Conservation (phyloP, 2,888 invertebrate species). For the Cenopis cana region DNA sequence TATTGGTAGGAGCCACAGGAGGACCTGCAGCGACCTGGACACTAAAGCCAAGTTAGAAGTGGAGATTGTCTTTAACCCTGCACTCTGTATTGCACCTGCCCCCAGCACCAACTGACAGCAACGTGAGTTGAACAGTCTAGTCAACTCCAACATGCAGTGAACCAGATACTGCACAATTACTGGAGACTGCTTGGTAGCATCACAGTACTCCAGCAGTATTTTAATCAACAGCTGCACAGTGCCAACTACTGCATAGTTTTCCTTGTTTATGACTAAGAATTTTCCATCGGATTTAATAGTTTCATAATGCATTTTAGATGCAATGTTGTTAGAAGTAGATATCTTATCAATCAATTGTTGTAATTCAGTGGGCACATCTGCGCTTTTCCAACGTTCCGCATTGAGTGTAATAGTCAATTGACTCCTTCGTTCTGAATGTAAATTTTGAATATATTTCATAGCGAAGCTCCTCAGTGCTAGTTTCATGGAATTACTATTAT, state of each 20-base stretch:
- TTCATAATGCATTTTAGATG: conserved; percentile 65
- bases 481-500: conserved; percentile 91
- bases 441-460: conserved; percentile 94
- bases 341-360: conserved; percentile 93
- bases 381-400: conserved; percentile 96
- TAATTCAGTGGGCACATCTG: conserved; percentile 95
- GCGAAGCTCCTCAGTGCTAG: conserved; percentile 95
- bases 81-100: conserved; percentile 97
- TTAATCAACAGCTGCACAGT: conserved; percentile 95
- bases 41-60: conserved; percentile 96
- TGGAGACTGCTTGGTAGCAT: conserved; percentile 91
- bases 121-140: conserved; percentile 94
- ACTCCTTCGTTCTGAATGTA: conserved; percentile 94
- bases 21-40: conserved; percentile 92
- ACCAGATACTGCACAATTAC: conserved; percentile 92
- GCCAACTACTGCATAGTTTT: conserved; percentile 91
- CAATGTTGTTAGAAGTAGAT: conserved; percentile 81
- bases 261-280: conserved; percentile 87
- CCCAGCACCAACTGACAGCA: conserved; percentile 98
- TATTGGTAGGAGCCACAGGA: conserved; percentile 91
- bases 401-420: conserved; percentile 94
- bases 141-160: conserved; percentile 93
- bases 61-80: conserved; percentile 97
- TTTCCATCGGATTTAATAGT: conserved; percentile 80
- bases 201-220: conserved; percentile 97